phyloP scores from a whole-genome alignment of 2,797 vertebrate genomes.

The Botia almorhae region DNA sequence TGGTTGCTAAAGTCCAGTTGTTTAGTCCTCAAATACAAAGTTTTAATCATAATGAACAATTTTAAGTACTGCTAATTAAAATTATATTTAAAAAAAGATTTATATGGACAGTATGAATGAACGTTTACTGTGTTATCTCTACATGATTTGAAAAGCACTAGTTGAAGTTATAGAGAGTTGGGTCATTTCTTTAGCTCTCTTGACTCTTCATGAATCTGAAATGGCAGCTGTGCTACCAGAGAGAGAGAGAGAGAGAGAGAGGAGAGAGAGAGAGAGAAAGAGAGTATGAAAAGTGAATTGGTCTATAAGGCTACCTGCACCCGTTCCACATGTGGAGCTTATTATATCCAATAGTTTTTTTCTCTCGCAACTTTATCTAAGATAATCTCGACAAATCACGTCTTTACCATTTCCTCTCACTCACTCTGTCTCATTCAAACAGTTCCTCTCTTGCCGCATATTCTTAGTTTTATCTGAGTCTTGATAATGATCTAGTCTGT shows the following conservation, averaged over 20 bases:
- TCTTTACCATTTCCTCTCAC: conserved; percentile 35
- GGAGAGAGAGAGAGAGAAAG: conserved; percentile 3
- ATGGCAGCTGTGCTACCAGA: conserved; percentile 59
- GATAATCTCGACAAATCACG: conserved; percentile 69
- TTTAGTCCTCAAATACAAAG: too few species aligned
- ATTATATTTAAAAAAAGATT: too few species aligned
- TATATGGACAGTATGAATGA: too few species aligned
- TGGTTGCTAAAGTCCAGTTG: too few species aligned
- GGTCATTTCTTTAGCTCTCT: conserved; percentile 71
- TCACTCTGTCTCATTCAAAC: conserved; percentile 45
- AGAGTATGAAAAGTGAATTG: conserved; percentile 49
- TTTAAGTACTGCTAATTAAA: too few species aligned
- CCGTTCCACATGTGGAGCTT: conserved; percentile 71
- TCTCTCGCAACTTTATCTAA: conserved; percentile 66
- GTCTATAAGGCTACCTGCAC: conserved; percentile 59
- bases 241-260: conserved; percentile 54
- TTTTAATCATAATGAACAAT: too few species aligned
- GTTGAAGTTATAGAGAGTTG: conserved; percentile 48
- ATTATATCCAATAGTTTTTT: conserved; percentile 70
- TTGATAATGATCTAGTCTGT: conserved; percentile 45
- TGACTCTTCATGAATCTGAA: conserved; percentile 66
- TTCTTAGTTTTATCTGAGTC: conserved; percentile 24
- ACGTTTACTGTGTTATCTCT: too few species aligned
- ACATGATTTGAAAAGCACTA: too few species aligned
- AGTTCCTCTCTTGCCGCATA: not conserved